phyloP scores from a whole-genome alignment of 2,888 invertebrate species.

The Tetrapedia diversipes region DNA sequence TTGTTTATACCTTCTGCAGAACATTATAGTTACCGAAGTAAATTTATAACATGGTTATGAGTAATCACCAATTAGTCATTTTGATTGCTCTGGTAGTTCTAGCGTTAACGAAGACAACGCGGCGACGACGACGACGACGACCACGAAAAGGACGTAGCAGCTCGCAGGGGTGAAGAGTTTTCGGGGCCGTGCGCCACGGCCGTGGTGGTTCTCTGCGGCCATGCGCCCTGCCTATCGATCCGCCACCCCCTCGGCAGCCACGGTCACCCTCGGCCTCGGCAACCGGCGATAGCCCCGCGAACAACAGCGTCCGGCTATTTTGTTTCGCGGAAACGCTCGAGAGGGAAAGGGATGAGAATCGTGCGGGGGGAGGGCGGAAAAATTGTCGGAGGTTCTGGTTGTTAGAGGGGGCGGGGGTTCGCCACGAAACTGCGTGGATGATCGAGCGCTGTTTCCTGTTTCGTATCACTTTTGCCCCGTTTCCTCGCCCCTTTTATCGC shows the following conservation, averaged over 20 bases:
- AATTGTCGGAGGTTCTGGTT: not conserved
- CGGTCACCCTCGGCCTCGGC: constrained; percentile 41
- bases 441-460: too few species aligned
- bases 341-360: not conserved
- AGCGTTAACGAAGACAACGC: constrained; percentile 29
- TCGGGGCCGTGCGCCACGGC: constrained; percentile 63
- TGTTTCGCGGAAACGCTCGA: constrained; percentile 68
- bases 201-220: constrained; percentile 70
- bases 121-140: constrained; percentile 4
- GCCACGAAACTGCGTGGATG: constrained; percentile 43
- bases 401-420: not conserved
- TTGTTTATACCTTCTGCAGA: too few species aligned
- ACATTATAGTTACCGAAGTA: too few species aligned
- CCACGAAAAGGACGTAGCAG: too few species aligned
- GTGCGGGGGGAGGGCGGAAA: too few species aligned
- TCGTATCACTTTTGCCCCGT: too few species aligned
- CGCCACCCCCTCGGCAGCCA: constrained; percentile 43
- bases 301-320: constrained; percentile 64
- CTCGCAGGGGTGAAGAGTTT: constrained; percentile 65
- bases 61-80: too few species aligned
- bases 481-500: too few species aligned
- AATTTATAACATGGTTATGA: too few species aligned
- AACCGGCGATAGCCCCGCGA: constrained; percentile 50
- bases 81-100: too few species aligned
- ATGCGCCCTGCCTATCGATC: constrained; percentile 78